Conservation (phyloP, 37 sponge, comb jelly and placozoan species). For the Tethya wilhelma region DNA sequence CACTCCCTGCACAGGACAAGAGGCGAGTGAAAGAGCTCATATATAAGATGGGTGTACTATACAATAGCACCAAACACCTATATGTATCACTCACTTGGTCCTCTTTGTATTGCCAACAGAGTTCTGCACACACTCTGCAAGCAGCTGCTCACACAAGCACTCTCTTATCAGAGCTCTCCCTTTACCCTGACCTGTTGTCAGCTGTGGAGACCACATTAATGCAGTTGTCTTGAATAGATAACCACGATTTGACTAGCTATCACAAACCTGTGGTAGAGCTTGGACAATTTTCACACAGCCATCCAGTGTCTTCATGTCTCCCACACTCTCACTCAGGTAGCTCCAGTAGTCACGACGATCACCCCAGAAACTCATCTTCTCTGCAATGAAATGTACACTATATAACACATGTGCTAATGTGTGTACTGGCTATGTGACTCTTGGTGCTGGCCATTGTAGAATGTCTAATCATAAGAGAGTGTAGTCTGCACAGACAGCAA, state of each 20-base stretch:
- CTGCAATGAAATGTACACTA: conserved; percentile 53
- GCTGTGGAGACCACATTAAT: conserved; percentile 37
- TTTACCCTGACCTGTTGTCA: conserved; percentile 62
- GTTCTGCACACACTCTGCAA: conserved; percentile 80
- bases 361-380: conserved; percentile 83
- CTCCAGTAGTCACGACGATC: conserved; percentile 80
- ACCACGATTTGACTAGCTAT: too few species aligned
- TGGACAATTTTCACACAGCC: conserved; percentile 51
- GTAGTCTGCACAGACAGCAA: too few species aligned
- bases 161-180: conserved; percentile 74
- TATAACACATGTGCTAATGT: too few species aligned
- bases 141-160: conserved; percentile 62
- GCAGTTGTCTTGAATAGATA: too few species aligned
- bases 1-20: conserved; percentile 65
- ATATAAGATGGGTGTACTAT: too few species aligned
- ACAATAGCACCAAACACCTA: neutral
- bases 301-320: conserved; percentile 54
- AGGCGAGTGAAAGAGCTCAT: neutral
- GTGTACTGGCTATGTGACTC: too few species aligned
- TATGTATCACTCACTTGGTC: conserved; percentile 63
- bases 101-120: conserved; percentile 60
- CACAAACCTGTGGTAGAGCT: conserved; percentile 54
- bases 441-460: too few species aligned
- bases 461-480: too few species aligned
- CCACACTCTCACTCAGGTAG: conserved; percentile 60